Conservation (phyloP, 2,888 invertebrate species). For the Lasioglossum lativentre region DNA sequence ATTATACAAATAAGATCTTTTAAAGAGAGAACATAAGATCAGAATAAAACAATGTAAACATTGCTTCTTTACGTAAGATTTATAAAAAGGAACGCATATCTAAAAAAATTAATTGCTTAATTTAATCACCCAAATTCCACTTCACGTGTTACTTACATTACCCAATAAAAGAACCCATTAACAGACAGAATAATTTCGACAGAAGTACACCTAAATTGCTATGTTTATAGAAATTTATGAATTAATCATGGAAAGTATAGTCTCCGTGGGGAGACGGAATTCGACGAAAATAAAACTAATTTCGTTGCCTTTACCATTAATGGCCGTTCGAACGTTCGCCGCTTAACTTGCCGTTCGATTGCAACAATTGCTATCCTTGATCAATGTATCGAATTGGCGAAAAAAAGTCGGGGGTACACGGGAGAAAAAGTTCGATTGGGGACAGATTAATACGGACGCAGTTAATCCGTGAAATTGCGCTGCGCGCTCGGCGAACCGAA, state of each 20-base stretch:
- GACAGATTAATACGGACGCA: background rate
- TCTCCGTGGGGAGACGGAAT: background rate
- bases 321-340: background rate
- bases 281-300: background rate
- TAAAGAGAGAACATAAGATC: too few relatives aligned
- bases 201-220: background rate
- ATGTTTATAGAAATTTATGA: background rate
- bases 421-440: background rate
- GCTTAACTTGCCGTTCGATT: background rate
- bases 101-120: background rate
- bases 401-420: background rate
- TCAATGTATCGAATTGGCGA: background rate
- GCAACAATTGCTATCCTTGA: slow-evolving; percentile 25
- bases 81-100: background rate
- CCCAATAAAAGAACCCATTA: background rate
- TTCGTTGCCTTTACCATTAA: background rate
- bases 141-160: background rate
- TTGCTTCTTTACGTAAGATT: background rate
- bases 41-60: background rate
- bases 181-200: background rate
- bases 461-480: slow-evolving; percentile 39
- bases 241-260: background rate
- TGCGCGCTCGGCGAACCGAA: background rate
- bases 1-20: background rate
- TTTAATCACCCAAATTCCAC: background rate